Conservation (phyloP, 2,888 invertebrate species). For the Caenorhabditis zanzibari region DNA sequence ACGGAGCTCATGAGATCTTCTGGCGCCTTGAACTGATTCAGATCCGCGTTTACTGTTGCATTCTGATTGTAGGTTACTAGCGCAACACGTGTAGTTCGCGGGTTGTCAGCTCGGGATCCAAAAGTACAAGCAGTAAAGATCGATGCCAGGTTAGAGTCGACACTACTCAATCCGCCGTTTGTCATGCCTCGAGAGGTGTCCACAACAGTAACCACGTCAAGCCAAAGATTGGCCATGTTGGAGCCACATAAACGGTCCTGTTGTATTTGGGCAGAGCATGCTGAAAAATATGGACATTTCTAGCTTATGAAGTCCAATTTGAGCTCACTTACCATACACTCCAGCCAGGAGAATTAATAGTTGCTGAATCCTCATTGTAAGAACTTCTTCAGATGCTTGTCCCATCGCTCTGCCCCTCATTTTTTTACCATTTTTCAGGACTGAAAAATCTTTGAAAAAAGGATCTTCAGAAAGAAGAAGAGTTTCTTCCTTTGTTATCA, state of each 20-base stretch:
- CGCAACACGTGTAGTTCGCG: constrained; percentile 22
- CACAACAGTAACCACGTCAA: constrained; percentile 5
- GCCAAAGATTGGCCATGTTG: not conserved
- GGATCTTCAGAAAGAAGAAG: too few relatives aligned
- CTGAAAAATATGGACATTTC: not conserved
- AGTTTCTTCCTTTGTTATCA: too few relatives aligned
- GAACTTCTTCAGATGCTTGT: too few relatives aligned
- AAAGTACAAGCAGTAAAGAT: too few relatives aligned
- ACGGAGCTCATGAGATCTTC: too few relatives aligned
- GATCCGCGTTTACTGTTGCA: not conserved
- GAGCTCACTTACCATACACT: not conserved
- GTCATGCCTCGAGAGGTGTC: constrained; percentile 3
- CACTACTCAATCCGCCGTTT: not conserved
- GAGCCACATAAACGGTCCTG: not conserved
- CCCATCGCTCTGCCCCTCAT: too few relatives aligned
- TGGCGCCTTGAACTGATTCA: constrained; percentile 4
- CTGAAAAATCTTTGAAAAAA: too few relatives aligned
- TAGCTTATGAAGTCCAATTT: not conserved
- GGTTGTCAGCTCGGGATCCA: not conserved
- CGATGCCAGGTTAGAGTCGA: not conserved
- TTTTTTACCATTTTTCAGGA: too few relatives aligned
- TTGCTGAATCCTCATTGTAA: too few relatives aligned
- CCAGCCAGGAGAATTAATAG: not conserved
- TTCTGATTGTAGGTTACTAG: constrained; percentile 27
- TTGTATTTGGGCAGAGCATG: not conserved